Evolutionary conservation across 2,888 invertebrate species (phyloP).

Genomic region (Pomacea canaliculata): DNA sequence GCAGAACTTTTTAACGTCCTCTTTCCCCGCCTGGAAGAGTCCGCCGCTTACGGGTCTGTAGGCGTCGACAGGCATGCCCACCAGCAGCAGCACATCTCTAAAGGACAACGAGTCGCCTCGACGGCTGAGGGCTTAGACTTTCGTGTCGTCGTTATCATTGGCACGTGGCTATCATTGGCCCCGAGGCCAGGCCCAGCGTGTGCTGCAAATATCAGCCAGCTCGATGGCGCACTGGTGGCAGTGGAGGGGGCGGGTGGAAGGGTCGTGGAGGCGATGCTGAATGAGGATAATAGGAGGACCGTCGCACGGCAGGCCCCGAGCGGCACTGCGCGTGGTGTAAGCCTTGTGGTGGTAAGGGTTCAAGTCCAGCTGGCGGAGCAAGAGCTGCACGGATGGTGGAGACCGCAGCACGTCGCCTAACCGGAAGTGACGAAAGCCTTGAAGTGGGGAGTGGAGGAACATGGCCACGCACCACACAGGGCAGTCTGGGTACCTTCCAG

Average conservation of each 20-base stretch:
- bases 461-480: conserved; percentile 13
- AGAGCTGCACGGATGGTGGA: conserved; percentile 19
- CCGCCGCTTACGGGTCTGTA: neutral
- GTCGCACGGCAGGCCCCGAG: conserved; percentile 15
- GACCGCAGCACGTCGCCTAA: conserved; percentile 4
- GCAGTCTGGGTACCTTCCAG: neutral
- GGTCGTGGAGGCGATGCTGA: conserved; percentile 10
- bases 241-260: neutral
- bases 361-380: conserved; percentile 13
- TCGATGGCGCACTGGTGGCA: conserved; percentile 7
- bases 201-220: conserved; percentile 9
- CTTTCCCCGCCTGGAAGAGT: neutral
- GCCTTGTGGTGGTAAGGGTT: neutral
- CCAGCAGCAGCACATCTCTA: conserved; percentile 8
- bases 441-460: neutral
- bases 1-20: neutral
- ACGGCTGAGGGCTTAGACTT: neutral
- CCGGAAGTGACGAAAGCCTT: neutral
- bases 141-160: neutral
- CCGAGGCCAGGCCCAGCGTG: neutral
- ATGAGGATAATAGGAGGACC: conserved; percentile 16
- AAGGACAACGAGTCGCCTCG: conserved; percentile 4
- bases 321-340: conserved; percentile 14
- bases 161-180: neutral
- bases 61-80: neutral